Evolutionary conservation across 2,888 invertebrate species (phyloP).

Genomic region (Beris morrisii): DNA sequence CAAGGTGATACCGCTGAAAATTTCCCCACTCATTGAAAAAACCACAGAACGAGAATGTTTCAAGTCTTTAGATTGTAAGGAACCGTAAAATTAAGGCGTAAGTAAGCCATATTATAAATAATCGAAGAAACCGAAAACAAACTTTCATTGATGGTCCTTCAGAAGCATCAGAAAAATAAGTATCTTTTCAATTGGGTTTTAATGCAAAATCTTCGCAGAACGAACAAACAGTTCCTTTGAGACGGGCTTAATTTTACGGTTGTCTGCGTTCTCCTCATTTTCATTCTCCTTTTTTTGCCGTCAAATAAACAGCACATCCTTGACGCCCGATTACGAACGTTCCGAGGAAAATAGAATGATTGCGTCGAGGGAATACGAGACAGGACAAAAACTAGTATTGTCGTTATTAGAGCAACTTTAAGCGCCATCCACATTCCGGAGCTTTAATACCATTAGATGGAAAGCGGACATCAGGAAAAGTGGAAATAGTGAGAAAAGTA

Average conservation of each 20-base stretch:
- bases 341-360: slow-evolving; percentile 7
- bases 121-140: no score
- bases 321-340: slow-evolving; percentile 15
- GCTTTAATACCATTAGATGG: slow-evolving; percentile 19
- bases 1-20: no score
- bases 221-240: slow-evolving; percentile 14
- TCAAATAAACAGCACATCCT: slow-evolving; percentile 8
- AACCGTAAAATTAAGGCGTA: no score
- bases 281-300: slow-evolving; percentile 12
- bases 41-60: no score
- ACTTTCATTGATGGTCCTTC: no score
- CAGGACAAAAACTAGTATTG: slow-evolving; percentile 1
- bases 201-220: slow-evolving; percentile 10
- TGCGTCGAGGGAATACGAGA: neutral
- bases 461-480: slow-evolving; percentile 23
- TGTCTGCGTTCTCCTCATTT: slow-evolving; percentile 28
- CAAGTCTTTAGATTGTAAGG: no score
- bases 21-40: no score
- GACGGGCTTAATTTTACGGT: slow-evolving; percentile 29
- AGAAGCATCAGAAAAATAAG: neutral
- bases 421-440: slow-evolving; percentile 6
- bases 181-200: slow-evolving; percentile 21
- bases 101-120: no score
- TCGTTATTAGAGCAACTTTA: slow-evolving; percentile 21
- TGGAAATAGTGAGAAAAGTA: slow-evolving; percentile 1